Conservation (phyloP, 2,113 vertebrate species). For the Epinephelus lanceolatus region DNA sequence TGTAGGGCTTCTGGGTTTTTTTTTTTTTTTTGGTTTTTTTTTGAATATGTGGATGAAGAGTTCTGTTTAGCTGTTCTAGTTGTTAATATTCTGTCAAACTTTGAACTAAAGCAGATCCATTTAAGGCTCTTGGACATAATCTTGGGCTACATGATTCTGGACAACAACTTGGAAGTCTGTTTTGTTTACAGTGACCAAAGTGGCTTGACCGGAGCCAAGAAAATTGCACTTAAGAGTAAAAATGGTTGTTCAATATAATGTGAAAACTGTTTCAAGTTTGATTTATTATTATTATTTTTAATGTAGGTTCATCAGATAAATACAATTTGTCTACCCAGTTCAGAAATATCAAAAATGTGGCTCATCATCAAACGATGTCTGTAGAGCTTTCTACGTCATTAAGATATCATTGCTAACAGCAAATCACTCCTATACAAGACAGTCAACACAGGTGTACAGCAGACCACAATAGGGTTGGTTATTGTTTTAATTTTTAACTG, state of each 20-base stretch:
- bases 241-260: not conserved
- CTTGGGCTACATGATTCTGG: not conserved
- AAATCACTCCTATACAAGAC: too few species aligned
- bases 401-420: too few species aligned
- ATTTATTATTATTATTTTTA: too few species aligned
- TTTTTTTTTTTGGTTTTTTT: not conserved
- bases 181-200: constrained; percentile 12
- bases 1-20: not conserved
- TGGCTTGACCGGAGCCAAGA: not conserved
- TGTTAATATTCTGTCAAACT: constrained; percentile 3
- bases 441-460: too few species aligned
- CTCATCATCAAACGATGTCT: too few species aligned
- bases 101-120: constrained; percentile 6
- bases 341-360: too few species aligned
- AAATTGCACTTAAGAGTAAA: not conserved
- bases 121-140: constrained; percentile 10
- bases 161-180: not conserved
- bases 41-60: constrained; percentile 1
- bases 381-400: too few species aligned
- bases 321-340: not conserved
- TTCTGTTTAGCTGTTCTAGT: not conserved
- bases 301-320: not conserved
- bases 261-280: not conserved
- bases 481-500: too few species aligned
- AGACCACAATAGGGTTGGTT: too few species aligned